Evolutionary conservation across 2,888 invertebrate genomes (phyloP), one percentile per base, ranked within the genome.

Genomic region (Thecocarcelia acutangulata): DNA sequence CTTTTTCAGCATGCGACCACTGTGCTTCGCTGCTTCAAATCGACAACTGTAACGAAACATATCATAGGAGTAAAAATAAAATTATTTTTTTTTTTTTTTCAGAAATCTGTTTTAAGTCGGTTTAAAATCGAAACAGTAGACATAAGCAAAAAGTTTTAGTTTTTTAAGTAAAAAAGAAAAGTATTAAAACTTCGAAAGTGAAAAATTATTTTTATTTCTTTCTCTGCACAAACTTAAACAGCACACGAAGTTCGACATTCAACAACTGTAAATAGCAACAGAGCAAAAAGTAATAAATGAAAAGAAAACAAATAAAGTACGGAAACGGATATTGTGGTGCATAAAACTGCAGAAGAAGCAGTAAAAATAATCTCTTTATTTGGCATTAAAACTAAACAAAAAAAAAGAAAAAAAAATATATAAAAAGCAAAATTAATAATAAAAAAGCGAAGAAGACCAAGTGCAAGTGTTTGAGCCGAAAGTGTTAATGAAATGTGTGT

Each of bases 261-360:
- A 42, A 42, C 17, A 61, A 58, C 24, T 52, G 37, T 8, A 58
- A 72, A 61, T 6, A 40, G 19, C 28, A n/a, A 3, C 15, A 40
- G 1, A 33, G 1, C n/a, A 64, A 24, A 13, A 64, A 28, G 13
- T 12, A 9, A 50, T 21, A 37, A n/a, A 12, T 8, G 12, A 12
- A 6, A 15, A n/a, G 15, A 58, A 58, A 40, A n/a, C 0, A 0
- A 58, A 40, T 12, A 17, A 5, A 12, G 6, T 5, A 66, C 17
- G 64, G 61, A 80, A 70, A 58, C 69, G 70, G 75, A 75, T 54
- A 74, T 75, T 74, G 58, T 63, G 63, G 33, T 37, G 5, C 58
- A 54, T 40, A 61, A 42, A 42, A 19, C 37, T 21, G 15, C 6
- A 40, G 8, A 54, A 46, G n/a, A 48, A 58, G 8, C 19, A 68